Percentiles rank a stretch among this genome's conserved stretches.
Conservation (phyloP, 2,888 invertebrate genomes). For the Drosophila atripex region DNA sequence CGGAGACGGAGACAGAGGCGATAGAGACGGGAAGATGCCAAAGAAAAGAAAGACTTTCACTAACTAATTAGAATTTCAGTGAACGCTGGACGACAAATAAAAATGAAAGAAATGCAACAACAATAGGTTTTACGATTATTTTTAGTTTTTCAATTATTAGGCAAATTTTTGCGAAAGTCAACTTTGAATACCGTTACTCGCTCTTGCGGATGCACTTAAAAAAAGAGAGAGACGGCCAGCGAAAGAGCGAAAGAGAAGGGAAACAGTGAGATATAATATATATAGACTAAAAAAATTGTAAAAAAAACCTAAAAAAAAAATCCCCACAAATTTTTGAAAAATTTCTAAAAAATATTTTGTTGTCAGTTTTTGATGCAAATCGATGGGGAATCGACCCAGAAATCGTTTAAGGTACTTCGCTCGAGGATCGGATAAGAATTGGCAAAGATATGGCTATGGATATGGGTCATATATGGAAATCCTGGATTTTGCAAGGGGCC, state of each 20-base stretch:
- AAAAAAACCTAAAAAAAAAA: too few relatives aligned
- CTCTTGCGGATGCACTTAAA: conserved; percentile 11
- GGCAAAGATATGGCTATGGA: too few relatives aligned
- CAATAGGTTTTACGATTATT: conserved; percentile 24
- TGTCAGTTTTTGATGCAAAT: too few relatives aligned
- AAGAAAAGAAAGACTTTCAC: conserved; percentile 61
- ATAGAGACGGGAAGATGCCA: conserved; percentile 5
- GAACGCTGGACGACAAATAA: conserved; percentile 44
- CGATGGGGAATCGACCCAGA: too few relatives aligned
- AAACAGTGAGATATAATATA: too few relatives aligned
- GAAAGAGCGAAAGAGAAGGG: not conserved
- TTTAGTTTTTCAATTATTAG: conserved; percentile 64
- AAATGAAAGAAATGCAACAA: conserved; percentile 33
- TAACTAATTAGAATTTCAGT: conserved; percentile 70
- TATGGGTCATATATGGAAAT: not conserved
- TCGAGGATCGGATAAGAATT: too few relatives aligned
- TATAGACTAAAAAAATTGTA: too few relatives aligned
- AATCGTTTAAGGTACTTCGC: too few relatives aligned
- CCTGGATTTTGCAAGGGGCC: not conserved
- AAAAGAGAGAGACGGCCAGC: not conserved
- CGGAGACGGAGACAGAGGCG: not conserved
- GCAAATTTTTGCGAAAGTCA: conserved; percentile 76
- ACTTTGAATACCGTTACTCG: conserved; percentile 50
- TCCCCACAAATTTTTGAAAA: too few relatives aligned
- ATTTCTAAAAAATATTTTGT: too few relatives aligned